Conservation (phyloP, 2,888 invertebrate species). For the Nephrotoma guestfalica region DNA sequence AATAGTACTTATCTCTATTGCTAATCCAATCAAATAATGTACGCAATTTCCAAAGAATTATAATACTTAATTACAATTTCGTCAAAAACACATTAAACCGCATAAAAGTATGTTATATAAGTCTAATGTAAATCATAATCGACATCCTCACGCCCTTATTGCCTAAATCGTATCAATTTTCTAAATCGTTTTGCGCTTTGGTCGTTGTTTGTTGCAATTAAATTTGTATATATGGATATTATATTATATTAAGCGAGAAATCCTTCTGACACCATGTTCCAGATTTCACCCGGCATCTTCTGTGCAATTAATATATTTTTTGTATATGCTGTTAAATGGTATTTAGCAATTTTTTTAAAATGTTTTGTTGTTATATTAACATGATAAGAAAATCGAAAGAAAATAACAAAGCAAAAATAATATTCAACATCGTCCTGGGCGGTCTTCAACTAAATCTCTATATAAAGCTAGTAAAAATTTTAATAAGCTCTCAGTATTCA, state of each 20-base stretch:
- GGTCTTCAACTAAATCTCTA: not conserved
- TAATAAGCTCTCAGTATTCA: not conserved
- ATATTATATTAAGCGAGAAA: not conserved
- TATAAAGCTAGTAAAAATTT: not conserved
- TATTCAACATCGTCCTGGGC: not conserved
- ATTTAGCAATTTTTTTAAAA: not conserved
- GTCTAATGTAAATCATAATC: not conserved
- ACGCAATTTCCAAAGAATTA: not conserved
- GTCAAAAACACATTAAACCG: not conserved
- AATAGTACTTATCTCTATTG: no score
- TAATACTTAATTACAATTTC: not conserved
- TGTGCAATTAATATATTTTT: not conserved
- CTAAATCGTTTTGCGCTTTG: not conserved
- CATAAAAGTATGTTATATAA: not conserved
- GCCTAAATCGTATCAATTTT: not conserved
- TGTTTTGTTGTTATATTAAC: not conserved
- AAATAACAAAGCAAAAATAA: not conserved
- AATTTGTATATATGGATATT: not conserved
- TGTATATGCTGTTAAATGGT: not conserved
- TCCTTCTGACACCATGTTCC: not conserved
- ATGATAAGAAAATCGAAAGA: not conserved
- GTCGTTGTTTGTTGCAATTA: not conserved
- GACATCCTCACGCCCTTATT: not conserved
- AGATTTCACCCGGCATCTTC: not conserved
- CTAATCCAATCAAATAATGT: no score